phyloP scores from a whole-genome alignment of 1,140 invertebrate species.

The Drosophila tristis region DNA sequence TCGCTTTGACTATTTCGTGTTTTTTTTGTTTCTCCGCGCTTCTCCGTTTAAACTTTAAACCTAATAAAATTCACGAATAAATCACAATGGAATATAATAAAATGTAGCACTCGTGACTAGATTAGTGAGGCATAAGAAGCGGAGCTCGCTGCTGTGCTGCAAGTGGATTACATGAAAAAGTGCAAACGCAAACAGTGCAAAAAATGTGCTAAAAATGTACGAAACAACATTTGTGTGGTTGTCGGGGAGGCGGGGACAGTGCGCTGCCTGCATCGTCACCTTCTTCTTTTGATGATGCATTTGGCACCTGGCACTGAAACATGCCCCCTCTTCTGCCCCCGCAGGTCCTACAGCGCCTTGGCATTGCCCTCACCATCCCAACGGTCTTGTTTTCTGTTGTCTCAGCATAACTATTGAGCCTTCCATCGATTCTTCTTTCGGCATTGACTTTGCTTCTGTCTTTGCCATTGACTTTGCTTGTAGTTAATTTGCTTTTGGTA shows the following conservation, averaged over 20 bases:
- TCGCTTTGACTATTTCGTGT: slow-evolving; percentile 49
- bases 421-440: slow-evolving; percentile 63
- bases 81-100: too few species aligned
- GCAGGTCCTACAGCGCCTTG: too few species aligned
- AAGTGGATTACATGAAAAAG: slow-evolving; percentile 15
- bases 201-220: slow-evolving; percentile 80
- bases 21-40: slow-evolving; percentile 11
- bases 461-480: slow-evolving; percentile 30
- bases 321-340: slow-evolving; percentile 2
- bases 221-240: slow-evolving; percentile 48
- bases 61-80: too few species aligned
- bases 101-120: too few species aligned
- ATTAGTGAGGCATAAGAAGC: too few species aligned
- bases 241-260: slow-evolving; percentile 10
- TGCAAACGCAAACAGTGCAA: slow-evolving; percentile 41
- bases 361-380: not conserved
- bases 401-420: slow-evolving; percentile 76
- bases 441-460: slow-evolving; percentile 16
- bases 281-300: slow-evolving; percentile 59
- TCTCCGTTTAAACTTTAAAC: too few species aligned
- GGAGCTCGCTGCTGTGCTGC: slow-evolving; percentile 1
- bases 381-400: slow-evolving; percentile 32
- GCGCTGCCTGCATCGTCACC: too few species aligned
- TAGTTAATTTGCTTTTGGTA: slow-evolving; percentile 44
- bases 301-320: slow-evolving; percentile 68